phyloP scores from a whole-genome alignment of 2,888 invertebrate species.

The Terebella lapidaria region DNA sequence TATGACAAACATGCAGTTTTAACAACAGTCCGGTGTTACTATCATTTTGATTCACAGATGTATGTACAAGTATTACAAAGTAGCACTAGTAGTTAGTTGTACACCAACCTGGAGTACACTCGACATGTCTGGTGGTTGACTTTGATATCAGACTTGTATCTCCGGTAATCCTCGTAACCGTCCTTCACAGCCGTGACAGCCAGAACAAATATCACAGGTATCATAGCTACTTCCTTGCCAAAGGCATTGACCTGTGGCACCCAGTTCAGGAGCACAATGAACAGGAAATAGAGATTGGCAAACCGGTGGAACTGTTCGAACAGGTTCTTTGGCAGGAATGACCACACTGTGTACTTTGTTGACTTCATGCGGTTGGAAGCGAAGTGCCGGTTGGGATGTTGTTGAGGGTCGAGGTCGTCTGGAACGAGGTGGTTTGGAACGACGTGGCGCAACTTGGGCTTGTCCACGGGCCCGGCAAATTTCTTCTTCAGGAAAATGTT shows the following conservation, averaged over 20 bases:
- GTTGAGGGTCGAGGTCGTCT: conserved; percentile 1
- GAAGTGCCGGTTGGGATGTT: conserved; percentile 12
- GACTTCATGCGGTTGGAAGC: conserved; percentile 35
- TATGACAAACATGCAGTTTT: too few species aligned
- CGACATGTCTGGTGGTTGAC: conserved; percentile 90
- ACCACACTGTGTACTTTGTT: conserved; percentile 79
- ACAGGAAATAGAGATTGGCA: conserved; percentile 95
- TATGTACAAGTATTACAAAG: neutral
- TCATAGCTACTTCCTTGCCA: conserved; percentile 91
- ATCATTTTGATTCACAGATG: neutral
- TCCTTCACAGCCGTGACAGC: conserved; percentile 92
- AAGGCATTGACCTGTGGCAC: conserved; percentile 81
- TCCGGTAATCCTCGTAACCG: conserved; percentile 84
- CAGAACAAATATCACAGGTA: conserved; percentile 89
- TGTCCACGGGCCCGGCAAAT: neutral
- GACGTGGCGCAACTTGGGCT: conserved; percentile 1
- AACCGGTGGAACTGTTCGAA: conserved; percentile 96
- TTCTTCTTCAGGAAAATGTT: neutral
- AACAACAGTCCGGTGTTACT: neutral
- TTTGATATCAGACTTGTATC: conserved; percentile 84
- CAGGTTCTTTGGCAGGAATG: conserved; percentile 91
- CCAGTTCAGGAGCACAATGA: conserved; percentile 94
- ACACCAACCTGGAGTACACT: conserved; percentile 79
- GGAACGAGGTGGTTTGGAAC: conserved; percentile 15
- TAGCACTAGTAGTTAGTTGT: neutral